Base-by-base conservation (phyloP, 1,140 invertebrate species). In the Saxidomus purpurata region DNA sequence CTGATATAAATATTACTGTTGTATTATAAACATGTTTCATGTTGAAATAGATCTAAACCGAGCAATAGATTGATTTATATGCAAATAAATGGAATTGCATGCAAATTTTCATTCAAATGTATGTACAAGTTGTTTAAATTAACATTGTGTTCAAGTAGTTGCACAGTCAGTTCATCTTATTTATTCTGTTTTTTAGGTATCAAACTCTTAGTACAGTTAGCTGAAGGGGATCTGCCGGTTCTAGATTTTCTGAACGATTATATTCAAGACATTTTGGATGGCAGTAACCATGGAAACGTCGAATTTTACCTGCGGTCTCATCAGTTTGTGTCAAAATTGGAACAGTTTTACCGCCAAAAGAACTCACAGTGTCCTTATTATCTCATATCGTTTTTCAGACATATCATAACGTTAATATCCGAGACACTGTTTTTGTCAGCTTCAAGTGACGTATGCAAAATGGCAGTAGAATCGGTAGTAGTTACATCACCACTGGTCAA, bases 241-340 rank as follows among this genome's bases (percentile, higher is more conserved):
- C 63, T 89, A 4, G 87, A 89, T 28, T 89, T 89, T n/a, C 87
- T 89, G 15, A 89, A 89, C 79, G 80, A 89, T 67, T 89, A 82
- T 49, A 55, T 89, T 2, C 87, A 89, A 49, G 79, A 82, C 31
- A 36, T 89, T 52, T 52, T 89, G 13, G 87, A 89, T 49, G 43
- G 76, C 17, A 74, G 79, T 81, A 82, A 74, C 87, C 77, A 83
- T 59, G 79, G 80, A 55, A 82, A 89, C 63, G 43, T 63, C 28
- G 87, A 82, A 43, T 89, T 82, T 25, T 89, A 89, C 79, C 43
- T 89, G 2, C 87, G 79, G 22, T 40, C 87, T 6, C 87, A 89
- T 49, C 87, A 89, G 67, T 89, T 81, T 55, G 43, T 89, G n/a
- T 82, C 77, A n/a, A n/a, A 71, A 25, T 34, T 89, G 49, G 87